Percentiles rank a stretch among this genome's conserved stretches.
Evolutionary conservation across 2,113 vertebrate species (phyloP).

Genomic region (Campylomormyrus tamandua): DNA sequence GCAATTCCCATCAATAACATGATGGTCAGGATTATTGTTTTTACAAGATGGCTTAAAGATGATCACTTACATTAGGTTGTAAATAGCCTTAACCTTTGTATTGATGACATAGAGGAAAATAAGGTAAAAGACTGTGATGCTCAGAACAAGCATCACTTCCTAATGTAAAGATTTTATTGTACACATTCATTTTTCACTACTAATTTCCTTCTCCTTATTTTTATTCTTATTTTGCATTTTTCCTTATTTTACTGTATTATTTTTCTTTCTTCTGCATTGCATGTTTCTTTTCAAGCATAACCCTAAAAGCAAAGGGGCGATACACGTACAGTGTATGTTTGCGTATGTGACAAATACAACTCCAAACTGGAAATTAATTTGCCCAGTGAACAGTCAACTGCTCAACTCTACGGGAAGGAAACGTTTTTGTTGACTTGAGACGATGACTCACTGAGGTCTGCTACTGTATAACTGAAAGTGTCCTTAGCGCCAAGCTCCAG

Average conservation of each 20-base stretch:
- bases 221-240: background rate
- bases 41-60: background rate
- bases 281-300: background rate
- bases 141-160: background rate
- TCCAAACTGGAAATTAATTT: background rate
- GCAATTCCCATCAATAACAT: background rate
- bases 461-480: background rate
- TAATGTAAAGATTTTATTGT: background rate
- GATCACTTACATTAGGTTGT: background rate
- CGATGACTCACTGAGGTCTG: background rate
- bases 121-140: background rate
- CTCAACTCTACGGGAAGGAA: background rate
- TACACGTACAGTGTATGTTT: background rate
- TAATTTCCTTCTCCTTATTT: background rate
- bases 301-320: background rate
- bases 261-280: background rate
- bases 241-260: background rate
- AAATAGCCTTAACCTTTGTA: background rate
- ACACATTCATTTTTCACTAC: background rate
- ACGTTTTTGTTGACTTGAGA: background rate
- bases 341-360: background rate
- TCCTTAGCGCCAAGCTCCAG: background rate
- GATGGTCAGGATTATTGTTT: background rate
- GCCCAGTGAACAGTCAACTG: background rate
- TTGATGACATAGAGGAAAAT: background rate